Conservation (phyloP, 2,888 invertebrate species). For the Cheilosia vernalis region DNA sequence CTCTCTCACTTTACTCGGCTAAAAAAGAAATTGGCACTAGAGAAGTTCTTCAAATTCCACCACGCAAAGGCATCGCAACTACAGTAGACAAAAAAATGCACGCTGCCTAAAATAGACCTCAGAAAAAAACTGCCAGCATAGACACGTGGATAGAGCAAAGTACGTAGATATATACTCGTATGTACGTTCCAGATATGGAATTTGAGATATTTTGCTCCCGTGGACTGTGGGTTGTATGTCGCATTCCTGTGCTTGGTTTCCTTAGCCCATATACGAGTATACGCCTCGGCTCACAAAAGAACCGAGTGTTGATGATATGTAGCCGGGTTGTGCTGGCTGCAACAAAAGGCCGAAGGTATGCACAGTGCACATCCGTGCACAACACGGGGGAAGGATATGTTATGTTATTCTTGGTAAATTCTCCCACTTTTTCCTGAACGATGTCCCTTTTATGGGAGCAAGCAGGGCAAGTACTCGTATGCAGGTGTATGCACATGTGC, state of each 20-base stretch:
- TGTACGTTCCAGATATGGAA: constrained; percentile 35
- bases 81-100: constrained; percentile 30
- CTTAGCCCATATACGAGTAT: constrained; percentile 28
- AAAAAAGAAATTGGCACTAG: constrained; percentile 62
- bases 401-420: constrained; percentile 46
- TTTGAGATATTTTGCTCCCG: constrained; percentile 63
- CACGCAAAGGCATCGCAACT: constrained; percentile 36
- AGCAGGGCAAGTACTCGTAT: constrained; percentile 26
- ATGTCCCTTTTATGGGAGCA: constrained; percentile 45
- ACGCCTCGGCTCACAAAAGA: constrained; percentile 28
- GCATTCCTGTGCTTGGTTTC: constrained; percentile 52
- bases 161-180: background rate
- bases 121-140: constrained; percentile 13
- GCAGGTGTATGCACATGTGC: constrained; percentile 3
- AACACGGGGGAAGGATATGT: constrained; percentile 50
- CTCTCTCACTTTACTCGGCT: background rate
- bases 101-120: constrained; percentile 43
- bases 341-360: constrained; percentile 54
- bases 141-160: background rate
- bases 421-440: constrained; percentile 26
- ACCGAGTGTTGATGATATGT: constrained; percentile 37
- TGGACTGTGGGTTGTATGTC: constrained; percentile 57
- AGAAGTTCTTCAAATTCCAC: constrained; percentile 68
- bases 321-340: constrained; percentile 32
- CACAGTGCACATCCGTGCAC: constrained; percentile 53